Conservation (phyloP, 2,888 invertebrate species). For the Clitarchus hookeri region DNA sequence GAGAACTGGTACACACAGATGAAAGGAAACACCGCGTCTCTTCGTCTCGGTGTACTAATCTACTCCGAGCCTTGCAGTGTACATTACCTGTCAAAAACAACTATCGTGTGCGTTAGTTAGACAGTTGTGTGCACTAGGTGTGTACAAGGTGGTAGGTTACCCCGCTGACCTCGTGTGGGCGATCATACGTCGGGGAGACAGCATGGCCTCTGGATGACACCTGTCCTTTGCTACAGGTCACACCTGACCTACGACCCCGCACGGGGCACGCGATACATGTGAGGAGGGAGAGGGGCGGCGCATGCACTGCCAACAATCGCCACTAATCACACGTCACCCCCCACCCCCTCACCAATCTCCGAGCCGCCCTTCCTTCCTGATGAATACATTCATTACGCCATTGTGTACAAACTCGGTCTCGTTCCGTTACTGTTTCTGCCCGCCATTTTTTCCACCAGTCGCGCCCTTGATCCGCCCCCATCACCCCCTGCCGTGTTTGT, state of each 20-base stretch:
- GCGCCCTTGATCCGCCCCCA: neutral
- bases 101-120: too few relatives aligned
- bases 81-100: too few relatives aligned
- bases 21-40: too few relatives aligned
- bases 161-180: too few relatives aligned
- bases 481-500: neutral
- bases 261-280: neutral
- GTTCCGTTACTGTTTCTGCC: conserved; percentile 25
- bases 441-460: neutral
- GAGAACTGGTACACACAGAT: too few relatives aligned
- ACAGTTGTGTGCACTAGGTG: too few relatives aligned
- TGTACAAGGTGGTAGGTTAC: too few relatives aligned
- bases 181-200: too few relatives aligned
- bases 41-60: too few relatives aligned
- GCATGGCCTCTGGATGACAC: too few relatives aligned
- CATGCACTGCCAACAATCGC: conserved; percentile 31
- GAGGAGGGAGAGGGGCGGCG: neutral
- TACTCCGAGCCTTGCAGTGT: too few relatives aligned
- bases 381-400: conserved; percentile 37
- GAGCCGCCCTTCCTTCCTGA: conserved; percentile 15
- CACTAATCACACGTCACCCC: conserved; percentile 31
- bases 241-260: neutral
- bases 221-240: neutral
- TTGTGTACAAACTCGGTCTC: conserved; percentile 28
- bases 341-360: neutral